Evolutionary conservation across 2,797 vertebrate species (phyloP), one percentile per base, ranked within the genome.

Genomic region (Trichosurus vulpecula): DNA sequence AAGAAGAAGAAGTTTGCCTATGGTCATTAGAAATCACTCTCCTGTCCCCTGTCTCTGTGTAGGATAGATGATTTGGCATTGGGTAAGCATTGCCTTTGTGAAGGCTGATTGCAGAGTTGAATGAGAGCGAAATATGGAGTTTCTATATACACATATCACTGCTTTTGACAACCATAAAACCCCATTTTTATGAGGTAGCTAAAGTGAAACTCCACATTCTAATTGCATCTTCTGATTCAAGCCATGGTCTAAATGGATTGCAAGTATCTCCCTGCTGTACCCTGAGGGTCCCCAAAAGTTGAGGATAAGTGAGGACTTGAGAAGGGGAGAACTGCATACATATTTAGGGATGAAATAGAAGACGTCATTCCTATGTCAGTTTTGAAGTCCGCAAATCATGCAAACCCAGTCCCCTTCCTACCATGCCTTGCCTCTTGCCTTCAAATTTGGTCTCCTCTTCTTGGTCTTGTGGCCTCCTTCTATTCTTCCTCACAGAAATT

Each of bases 31-130:
- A 52, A 25, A 2, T 47, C 0, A 22, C 66, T 54, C 27, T 41
- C 27, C 13, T 54, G 29, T 31, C 2, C 11, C 16, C 16, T 35
- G n/a, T 16, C 2, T 90, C 61, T 41, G 12, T 13, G 29, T 5
- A 8, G 92, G 74, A 12, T 22, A 91, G 35, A 11, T 56, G 0
- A 29, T 11, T 47, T 92, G 56, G 29, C 53, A 51, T 58, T 52
- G 11, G 31, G 13, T 47, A 30, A 47, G 31, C 31, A 52, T 4
- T 30, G 14, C 22, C 51, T 25, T 74, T 13, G 1, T 0, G 0
- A 1, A 92, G 54, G 31, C 58, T 90, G 92, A 41, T 29, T 13
- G 6, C 58, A 81, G 22, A n/a, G 55, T 94, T 81, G 54, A 91
- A 30, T 47, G 10, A 57, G 31, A 74, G 13, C 51, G 31, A 92